Evolutionary conservation across 2,113 vertebrate genomes (phyloP).

Genomic region (Panthera uncia): DNA sequence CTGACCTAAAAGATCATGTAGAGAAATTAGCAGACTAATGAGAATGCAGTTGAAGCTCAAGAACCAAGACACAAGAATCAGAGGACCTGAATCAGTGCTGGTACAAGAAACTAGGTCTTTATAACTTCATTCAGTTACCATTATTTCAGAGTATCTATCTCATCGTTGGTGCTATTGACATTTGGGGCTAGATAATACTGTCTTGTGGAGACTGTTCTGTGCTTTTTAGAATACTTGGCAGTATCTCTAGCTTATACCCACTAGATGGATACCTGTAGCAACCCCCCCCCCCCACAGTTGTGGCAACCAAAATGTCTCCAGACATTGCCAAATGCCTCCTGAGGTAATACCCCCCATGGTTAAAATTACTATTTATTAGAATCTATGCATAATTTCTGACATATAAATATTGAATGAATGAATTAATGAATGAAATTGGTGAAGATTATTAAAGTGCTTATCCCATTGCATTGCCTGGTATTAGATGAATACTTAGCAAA

Average conservation of each 20-base stretch:
- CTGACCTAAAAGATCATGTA: background rate
- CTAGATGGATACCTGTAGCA: background rate
- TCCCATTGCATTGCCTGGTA: background rate
- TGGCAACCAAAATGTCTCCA: background rate
- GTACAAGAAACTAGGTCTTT: background rate
- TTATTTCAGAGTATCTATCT: constrained; percentile 5
- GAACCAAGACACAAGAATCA: background rate
- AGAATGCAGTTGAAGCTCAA: background rate
- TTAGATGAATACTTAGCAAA: background rate
- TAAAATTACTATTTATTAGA: background rate
- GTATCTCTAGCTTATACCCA: background rate
- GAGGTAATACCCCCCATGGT: background rate
- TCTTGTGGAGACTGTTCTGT: background rate
- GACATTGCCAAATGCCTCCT: background rate
- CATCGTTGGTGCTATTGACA: background rate
- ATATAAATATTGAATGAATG: background rate
- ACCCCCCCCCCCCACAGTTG: background rate
- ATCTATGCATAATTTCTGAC: background rate
- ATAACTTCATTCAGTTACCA: background rate
- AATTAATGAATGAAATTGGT: background rate
- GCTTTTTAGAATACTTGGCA: background rate
- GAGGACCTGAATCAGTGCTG: background rate
- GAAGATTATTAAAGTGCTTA: background rate
- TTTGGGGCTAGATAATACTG: background rate
- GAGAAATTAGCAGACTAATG: background rate